Base-by-base conservation (phyloP, 2,888 invertebrate species). In the Nebria salina region DNA sequence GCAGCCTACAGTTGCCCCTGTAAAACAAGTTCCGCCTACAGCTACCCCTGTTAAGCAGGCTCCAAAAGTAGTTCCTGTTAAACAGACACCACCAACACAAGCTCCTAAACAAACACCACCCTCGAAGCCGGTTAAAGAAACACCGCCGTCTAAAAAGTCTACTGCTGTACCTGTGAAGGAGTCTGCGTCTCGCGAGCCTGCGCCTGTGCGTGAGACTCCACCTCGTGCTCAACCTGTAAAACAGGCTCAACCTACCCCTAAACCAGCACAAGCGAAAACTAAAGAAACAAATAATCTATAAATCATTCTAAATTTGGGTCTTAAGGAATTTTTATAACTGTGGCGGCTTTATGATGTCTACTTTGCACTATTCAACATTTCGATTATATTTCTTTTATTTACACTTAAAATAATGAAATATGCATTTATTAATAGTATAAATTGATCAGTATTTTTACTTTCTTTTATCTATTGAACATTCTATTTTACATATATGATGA, bases 21-120 rank as follows among this genome's bases (percentile, higher is more conserved):
- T 82, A 11, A 80, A 82, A 76, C 73, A 82, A 81, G 83, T 82
- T 81, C 72, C 85, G 54, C 77, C 77, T n/a, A 82, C 83, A 64
- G 80, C 82, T 65, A 54, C 82, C 73, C 83, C 84, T 78, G 82
- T 83, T 25, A 83, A 83, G 73, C 75, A 83, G 25, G 11, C 72
- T 43, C 72, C 76, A 11, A 34, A 34, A 34, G 34, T 20, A 25
- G 70, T 15, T 11, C 70, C 70, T 20, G 68, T 68, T 65, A 78
- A 72, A 77, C 82, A 11, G 6, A 76, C 11, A 72, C 83, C 11
- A 74, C 81, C 6, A 54, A 13, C 2, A 13, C 54, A 54, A 54
- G 13, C 54, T 54, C 54, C 54, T 54, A 54, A 54, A 54, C 54
- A 8, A 54, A 4, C 54, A 11, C 6, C 54, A 13, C 7, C 34